A percentile compares a stretch with the other conserved stretches of the same genome.
These are phyloP conservation scores for Sogatella furcifera DNA, from an alignment of 1,140 invertebrate genomes.

Conservation along the genomic window DNA sequence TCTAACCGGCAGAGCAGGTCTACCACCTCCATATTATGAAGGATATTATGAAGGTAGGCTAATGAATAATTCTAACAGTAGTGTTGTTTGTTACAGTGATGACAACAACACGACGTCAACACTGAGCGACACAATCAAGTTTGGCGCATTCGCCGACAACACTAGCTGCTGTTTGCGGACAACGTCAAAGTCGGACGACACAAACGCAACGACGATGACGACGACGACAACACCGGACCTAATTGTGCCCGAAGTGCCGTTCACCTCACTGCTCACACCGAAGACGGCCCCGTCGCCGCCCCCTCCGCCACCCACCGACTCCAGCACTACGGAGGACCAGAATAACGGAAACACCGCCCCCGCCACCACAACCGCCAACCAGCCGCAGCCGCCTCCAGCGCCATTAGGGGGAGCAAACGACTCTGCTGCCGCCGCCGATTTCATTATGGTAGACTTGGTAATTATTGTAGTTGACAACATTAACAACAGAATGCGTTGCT, in stretches of 20 bases:
- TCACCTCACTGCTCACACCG: conserved; percentile 46
- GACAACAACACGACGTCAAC: conserved; percentile 10
- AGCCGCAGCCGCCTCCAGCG: conserved; percentile 32
- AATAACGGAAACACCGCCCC: conserved; percentile 24
- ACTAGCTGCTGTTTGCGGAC: conserved; percentile 30
- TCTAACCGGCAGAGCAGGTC: too few relatives aligned
- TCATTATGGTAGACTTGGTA: conserved; percentile 67
- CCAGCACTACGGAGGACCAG: conserved; percentile 6
- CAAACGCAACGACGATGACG: neutral
- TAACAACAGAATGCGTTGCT: too few relatives aligned
- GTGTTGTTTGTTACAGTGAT: conserved; percentile 5
- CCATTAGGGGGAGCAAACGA: too few relatives aligned
- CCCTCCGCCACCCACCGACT: conserved; percentile 11
- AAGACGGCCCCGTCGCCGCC: conserved; percentile 26
- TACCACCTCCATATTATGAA: too few relatives aligned
- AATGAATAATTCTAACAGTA: too few relatives aligned
- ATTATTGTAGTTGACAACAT: conserved; percentile 26
- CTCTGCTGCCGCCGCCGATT: conserved; percentile 45
- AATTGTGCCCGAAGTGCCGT: conserved; percentile 52
- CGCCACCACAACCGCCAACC: conserved; percentile 38
- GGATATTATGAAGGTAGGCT: too few relatives aligned
- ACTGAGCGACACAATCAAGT: conserved; percentile 14
- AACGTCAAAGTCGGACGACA: conserved; percentile 14
- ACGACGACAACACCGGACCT: conserved; percentile 41
- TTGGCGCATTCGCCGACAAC: conserved; percentile 57